phyloP scores from a whole-genome alignment of 1,140 invertebrate genomes.

The Drosophila ercepeae region DNA sequence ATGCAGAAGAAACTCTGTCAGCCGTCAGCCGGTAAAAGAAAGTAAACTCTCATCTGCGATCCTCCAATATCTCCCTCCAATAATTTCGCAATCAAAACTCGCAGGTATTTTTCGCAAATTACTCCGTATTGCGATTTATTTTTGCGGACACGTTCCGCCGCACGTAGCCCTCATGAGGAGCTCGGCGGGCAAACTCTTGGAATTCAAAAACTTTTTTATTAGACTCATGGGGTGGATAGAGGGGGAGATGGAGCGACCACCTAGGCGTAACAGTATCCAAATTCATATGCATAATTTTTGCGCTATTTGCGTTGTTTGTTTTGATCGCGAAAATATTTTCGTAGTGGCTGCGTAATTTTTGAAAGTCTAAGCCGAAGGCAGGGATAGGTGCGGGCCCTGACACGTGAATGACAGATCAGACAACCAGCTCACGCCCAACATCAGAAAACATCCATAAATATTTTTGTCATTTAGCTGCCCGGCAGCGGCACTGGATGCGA shows the following conservation, averaged over 20 bases:
- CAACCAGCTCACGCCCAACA: slow-evolving; percentile 67
- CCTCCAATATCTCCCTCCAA: neutral
- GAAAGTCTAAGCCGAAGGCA: slow-evolving; percentile 28
- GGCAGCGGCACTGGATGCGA: slow-evolving; percentile 34
- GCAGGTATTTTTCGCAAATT: slow-evolving; percentile 20
- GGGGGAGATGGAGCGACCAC: slow-evolving; percentile 30
- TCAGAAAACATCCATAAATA: slow-evolving; percentile 76
- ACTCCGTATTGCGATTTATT: slow-evolving; percentile 16
- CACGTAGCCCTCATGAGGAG: slow-evolving; percentile 38
- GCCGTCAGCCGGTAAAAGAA: too few species aligned
- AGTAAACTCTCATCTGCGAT: slow-evolving; percentile 14
- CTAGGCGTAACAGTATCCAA: slow-evolving; percentile 56
- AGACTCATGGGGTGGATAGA: neutral
- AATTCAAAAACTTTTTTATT: slow-evolving; percentile 26
- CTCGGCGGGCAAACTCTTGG: slow-evolving; percentile 54
- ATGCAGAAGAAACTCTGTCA: neutral
- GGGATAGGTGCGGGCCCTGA: slow-evolving; percentile 12
- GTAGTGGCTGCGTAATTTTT: slow-evolving; percentile 61
- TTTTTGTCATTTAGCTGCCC: slow-evolving; percentile 69
- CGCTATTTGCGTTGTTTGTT: slow-evolving; percentile 53
- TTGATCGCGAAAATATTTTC: slow-evolving; percentile 63
- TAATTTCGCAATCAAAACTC: slow-evolving; percentile 22
- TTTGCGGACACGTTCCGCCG: slow-evolving; percentile 56
- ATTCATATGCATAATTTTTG: slow-evolving; percentile 68
- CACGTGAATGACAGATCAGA: slow-evolving; percentile 61